Evolutionary conservation across 2,113 vertebrate species (phyloP).

Genomic region (Microcebus tavaratra): DNA sequence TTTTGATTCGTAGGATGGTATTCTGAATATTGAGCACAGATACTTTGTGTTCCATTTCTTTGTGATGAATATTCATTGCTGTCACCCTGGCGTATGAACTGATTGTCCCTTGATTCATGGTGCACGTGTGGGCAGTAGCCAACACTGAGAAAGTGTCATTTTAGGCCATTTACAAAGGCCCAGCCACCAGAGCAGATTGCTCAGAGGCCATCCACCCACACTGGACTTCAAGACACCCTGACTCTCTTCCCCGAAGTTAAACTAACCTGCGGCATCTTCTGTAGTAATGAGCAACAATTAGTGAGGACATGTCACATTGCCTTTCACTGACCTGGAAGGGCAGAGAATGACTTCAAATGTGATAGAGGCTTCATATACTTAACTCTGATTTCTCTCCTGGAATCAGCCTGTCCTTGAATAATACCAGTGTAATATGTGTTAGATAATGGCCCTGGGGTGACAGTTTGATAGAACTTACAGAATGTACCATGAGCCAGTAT

Average conservation of each 20-base stretch:
- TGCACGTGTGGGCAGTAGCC: not conserved
- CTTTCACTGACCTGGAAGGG: not conserved
- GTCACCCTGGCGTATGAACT: not conserved
- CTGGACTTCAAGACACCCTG: not conserved
- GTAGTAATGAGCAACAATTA: not conserved
- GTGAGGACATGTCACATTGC: not conserved
- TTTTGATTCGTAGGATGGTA: not conserved
- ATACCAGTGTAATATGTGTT: not conserved
- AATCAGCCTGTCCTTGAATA: not conserved
- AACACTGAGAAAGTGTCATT: not conserved
- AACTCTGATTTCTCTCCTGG: not conserved
- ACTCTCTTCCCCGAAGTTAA: not conserved
- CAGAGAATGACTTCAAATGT: not conserved
- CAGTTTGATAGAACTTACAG: not conserved
- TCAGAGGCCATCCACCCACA: not conserved
- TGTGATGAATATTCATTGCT: constrained; percentile 32
- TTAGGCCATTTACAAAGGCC: constrained; percentile 13
- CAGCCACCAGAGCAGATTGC: not conserved
- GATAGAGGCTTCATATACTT: not conserved
- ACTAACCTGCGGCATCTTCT: not conserved
- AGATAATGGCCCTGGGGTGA: not conserved
- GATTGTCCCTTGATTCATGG: constrained; percentile 12
- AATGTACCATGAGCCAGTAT: not conserved
- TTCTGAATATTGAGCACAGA: not conserved
- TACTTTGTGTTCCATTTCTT: not conserved